Conservation (phyloP, 2,888 invertebrate genomes). For the Alentia gelatinosa region DNA sequence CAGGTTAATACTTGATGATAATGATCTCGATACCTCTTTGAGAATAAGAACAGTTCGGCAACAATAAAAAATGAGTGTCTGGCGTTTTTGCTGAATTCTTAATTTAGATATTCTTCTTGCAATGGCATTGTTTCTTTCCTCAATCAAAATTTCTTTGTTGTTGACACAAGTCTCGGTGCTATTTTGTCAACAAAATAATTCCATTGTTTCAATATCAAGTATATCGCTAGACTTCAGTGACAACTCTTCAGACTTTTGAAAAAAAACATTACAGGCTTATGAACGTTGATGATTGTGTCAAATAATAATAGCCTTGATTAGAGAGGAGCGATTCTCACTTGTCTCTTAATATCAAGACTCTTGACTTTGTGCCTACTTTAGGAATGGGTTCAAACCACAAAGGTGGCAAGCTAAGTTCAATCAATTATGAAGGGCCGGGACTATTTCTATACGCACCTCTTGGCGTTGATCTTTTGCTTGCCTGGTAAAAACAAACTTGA, state of each 20-base stretch:
- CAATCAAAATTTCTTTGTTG: neutral
- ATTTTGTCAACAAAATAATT: neutral
- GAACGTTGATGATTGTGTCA: neutral
- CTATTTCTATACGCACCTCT: neutral
- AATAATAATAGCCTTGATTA: neutral
- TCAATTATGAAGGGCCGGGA: neutral
- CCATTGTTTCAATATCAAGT: neutral
- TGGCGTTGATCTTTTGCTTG: conserved; percentile 4
- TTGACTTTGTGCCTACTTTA: neutral
- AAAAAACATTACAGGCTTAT: neutral
- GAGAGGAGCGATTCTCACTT: neutral
- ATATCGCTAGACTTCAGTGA: neutral
- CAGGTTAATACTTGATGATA: neutral
- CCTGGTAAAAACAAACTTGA: conserved; percentile 8
- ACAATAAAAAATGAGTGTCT: neutral
- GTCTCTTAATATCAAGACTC: neutral
- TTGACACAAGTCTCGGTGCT: neutral
- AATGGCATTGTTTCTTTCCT: neutral
- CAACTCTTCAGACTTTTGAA: neutral
- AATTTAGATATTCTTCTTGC: neutral
- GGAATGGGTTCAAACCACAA: conserved; percentile 22
- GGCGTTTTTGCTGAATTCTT: neutral
- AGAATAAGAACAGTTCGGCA: neutral
- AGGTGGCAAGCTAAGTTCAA: conserved; percentile 17
- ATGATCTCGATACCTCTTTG: neutral